Evolutionary conservation across 1,140 invertebrate species (phyloP), one percentile per base, ranked within the genome.

Genomic region (Araneus ventricosus): DNA sequence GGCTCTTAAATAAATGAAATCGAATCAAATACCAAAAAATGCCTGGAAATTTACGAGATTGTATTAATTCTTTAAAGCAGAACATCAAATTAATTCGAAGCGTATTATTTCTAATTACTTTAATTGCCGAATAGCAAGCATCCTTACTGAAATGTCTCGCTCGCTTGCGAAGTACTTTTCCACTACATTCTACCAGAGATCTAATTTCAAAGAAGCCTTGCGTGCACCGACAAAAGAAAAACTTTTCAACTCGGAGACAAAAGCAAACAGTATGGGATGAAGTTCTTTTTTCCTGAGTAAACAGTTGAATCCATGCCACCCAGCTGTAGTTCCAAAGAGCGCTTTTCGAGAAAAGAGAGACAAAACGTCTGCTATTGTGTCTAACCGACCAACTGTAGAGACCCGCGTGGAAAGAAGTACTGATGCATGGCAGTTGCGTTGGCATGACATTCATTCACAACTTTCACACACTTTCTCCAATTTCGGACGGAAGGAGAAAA

Each of bases 271-370:
- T 22, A 41, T 22, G 6, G 17, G 37, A 79, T n/a, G 79, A 0
- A 10, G 2, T 30, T 84, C 24, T 67, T 84, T 41, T 84, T n/a
- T 37, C 7, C 75, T 80, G 59, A 22, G n/a, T 63, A 52, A 52
- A 22, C 70, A 14, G 34, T 45, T 84, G 82, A 84, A 30, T n/a
- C 24, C 82, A 84, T 30, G n/a, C 82, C 82, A 87, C 52, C 85
- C 85, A 87, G n/a, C 85, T 27, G 30, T 63, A 63, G 85, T 87
- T 87, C 85, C 85, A 87, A 27, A 61, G 57, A 59, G 24, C 41
- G 85, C 45, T 34, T 61, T 37, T 8, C 17, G 7, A 34, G n/a
- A 61, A 87, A 87, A 4, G 52, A 87, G 57, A 59, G 24, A 30
- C 27, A 87, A 87, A 87, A 34, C 27, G 30, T 24, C 22, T 1